phyloP scores from a whole-genome alignment of 2,888 invertebrate genomes.

The Diarsia rubi region DNA sequence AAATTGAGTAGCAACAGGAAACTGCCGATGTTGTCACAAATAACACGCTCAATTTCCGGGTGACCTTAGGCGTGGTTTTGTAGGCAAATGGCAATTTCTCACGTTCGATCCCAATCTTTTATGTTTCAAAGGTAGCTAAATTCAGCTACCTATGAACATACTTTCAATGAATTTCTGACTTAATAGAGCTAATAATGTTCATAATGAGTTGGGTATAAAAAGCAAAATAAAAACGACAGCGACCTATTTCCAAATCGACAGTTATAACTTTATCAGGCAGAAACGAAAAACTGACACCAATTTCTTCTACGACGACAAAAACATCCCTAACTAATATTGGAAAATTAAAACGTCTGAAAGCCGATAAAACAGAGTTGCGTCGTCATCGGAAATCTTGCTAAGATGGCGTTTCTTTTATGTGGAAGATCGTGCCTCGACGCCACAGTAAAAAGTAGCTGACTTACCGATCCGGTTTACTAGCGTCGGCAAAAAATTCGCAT shows the following conservation, averaged over 20 bases:
- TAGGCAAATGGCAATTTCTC: slow-evolving; percentile 59
- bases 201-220: background rate
- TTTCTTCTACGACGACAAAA: slow-evolving; percentile 37
- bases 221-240: background rate
- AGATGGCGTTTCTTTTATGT: slow-evolving; percentile 73
- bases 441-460: slow-evolving; percentile 73
- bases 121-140: slow-evolving; percentile 12
- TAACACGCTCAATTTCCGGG: slow-evolving; percentile 61
- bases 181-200: background rate
- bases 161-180: slow-evolving; percentile 5
- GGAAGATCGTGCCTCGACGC: slow-evolving; percentile 67
- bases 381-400: slow-evolving; percentile 68
- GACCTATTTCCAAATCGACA: background rate
- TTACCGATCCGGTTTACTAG: slow-evolving; percentile 66
- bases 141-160: background rate
- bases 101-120: slow-evolving; percentile 57
- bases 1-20: slow-evolving; percentile 49
- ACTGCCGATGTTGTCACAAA: slow-evolving; percentile 52
- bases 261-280: slow-evolving; percentile 4
- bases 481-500: slow-evolving; percentile 64
- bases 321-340: slow-evolving; percentile 42
- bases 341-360: slow-evolving; percentile 56
- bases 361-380: slow-evolving; percentile 65
- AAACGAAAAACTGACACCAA: slow-evolving; percentile 19
- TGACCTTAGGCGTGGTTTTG: slow-evolving; percentile 55